Percentiles rank a stretch among this genome's conserved stretches.
phyloP scores from a whole-genome alignment of 2,113 vertebrate species.

The Ciconia boyciana region DNA sequence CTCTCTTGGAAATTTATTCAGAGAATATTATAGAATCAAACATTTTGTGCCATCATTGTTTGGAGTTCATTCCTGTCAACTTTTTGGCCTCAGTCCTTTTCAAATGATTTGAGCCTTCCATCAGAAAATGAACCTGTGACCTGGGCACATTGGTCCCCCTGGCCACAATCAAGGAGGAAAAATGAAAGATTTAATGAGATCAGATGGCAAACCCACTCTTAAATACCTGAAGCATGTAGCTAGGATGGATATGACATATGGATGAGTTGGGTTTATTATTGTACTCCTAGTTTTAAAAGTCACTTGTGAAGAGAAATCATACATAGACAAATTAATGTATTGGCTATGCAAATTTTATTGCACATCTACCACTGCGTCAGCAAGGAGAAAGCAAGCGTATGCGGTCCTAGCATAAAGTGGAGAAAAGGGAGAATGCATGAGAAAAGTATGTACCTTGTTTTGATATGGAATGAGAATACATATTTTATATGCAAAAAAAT shows the following conservation, averaged over 20 bases:
- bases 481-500: background rate
- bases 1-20: background rate
- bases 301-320: background rate
- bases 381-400: background rate
- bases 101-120: background rate
- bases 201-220: background rate
- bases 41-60: background rate
- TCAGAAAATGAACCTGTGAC: background rate
- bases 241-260: background rate
- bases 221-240: background rate
- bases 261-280: background rate
- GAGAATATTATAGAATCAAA: background rate
- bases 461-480: background rate
- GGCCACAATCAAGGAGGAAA: background rate
- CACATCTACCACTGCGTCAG: background rate
- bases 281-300: background rate
- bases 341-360: background rate
- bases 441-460: background rate
- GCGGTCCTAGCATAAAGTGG: background rate
- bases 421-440: background rate
- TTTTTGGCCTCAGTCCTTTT: background rate
- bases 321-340: background rate
- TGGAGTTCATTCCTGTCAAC: background rate
- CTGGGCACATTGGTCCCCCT: background rate
- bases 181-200: background rate